A percentile compares a stretch with the other conserved stretches of the same genome.
Evolutionary conservation across 35 echinoderm and acorn worm species (phyloP).

Genomic region (Apostichopus japonicus): DNA sequence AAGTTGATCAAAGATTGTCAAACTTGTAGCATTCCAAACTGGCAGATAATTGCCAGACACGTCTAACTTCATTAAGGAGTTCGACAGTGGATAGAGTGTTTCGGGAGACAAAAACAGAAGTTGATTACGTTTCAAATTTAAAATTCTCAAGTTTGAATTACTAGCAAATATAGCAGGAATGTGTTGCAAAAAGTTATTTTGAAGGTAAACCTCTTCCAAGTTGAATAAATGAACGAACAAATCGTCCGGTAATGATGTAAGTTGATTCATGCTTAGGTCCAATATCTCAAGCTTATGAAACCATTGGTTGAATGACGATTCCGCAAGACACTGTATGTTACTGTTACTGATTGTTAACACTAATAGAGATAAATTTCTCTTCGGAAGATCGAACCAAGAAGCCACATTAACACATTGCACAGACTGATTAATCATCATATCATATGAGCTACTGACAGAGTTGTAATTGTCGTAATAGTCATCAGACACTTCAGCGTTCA

Average conservation of each 20-base stretch:
- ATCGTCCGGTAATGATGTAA: not conserved
- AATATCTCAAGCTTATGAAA: conserved; percentile 19
- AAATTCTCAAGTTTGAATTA: not conserved
- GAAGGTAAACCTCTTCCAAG: conserved; percentile 11
- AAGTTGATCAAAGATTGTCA: not conserved
- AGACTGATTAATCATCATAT: not conserved
- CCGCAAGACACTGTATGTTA: not conserved
- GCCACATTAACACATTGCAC: not conserved
- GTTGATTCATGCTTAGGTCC: not conserved
- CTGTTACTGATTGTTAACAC: not conserved
- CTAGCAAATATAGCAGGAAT: conserved; percentile 32
- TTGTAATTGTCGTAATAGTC: not conserved
- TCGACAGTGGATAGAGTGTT: not conserved
- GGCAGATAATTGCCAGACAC: not conserved
- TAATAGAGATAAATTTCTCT: not conserved
- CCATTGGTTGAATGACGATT: conserved; percentile 9
- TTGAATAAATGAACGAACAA: not conserved
- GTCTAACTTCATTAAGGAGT: not conserved
- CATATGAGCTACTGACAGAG: not conserved
- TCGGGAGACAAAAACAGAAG: not conserved
- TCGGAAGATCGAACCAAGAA: conserved; percentile 21
- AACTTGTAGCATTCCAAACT: conserved; percentile 23
- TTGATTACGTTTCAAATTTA: conserved; percentile 10
- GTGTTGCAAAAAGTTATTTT: not conserved
- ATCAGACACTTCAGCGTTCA: not conserved